Conservation (phyloP, 2,797 vertebrate species). For the Hydrolagus colliei region DNA sequence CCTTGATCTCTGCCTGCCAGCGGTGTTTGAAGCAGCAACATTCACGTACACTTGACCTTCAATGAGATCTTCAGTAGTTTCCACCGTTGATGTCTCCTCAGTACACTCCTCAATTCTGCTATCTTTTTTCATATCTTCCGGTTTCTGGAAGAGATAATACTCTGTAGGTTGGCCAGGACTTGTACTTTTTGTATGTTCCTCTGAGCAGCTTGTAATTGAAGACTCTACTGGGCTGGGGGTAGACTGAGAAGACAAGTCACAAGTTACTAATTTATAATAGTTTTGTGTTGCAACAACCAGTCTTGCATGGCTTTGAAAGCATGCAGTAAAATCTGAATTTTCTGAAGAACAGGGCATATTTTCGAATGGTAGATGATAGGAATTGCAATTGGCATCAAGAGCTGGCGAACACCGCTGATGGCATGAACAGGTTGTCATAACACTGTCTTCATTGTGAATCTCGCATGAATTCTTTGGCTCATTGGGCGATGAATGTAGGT, state of each 20-base stretch:
- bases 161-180: conserved; percentile 74
- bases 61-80: conserved; percentile 47
- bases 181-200: conserved; percentile 79
- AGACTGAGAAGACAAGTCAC: conserved; percentile 89
- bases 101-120: conserved; percentile 12
- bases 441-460: conserved; percentile 54
- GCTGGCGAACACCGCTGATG: conserved; percentile 63
- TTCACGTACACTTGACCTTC: conserved; percentile 88
- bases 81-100: conserved; percentile 40
- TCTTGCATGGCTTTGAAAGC: conserved; percentile 86
- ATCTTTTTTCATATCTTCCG: conserved; percentile 35
- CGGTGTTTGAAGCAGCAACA: conserved; percentile 64
- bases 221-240: conserved; percentile 84
- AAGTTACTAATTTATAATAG: conserved; percentile 95
- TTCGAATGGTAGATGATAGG: conserved; percentile 69
- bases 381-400: conserved; percentile 91
- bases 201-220: conserved; percentile 85
- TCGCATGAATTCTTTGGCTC: conserved; percentile 64
- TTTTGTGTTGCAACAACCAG: conserved; percentile 92
- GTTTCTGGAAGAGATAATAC: conserved; percentile 85
- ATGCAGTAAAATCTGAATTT: conserved; percentile 72
- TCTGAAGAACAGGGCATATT: conserved; percentile 52
- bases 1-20: conserved; percentile 73
- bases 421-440: conserved; percentile 52
- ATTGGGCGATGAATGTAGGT: conserved; percentile 80